Base-by-base conservation (phyloP, 2,797 vertebrate genomes). In the Galaxias olidus region DNA sequence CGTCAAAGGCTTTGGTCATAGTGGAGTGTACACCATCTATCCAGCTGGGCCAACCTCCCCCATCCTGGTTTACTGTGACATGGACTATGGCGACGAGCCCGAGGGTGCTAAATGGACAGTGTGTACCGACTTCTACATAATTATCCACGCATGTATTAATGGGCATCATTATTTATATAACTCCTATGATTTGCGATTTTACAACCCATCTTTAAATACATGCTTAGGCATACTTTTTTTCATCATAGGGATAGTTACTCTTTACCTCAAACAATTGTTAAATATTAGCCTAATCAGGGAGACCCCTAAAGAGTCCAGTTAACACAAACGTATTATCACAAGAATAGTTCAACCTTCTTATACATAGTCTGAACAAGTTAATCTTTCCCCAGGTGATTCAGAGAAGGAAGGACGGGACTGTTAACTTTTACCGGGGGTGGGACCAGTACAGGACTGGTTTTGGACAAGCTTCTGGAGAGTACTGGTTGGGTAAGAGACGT, bases 341-440 rank as follows among this genome's bases (percentile, higher is more conserved):
- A 30, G 30, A 30, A 30, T 30, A 30, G 30, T 3, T 30, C 30
- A 30, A 30, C 6, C 6, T 30, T 30, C 30, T 30, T 30, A 2
- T 3, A 30, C 30, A 30, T 30, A 30, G 30, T 30, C 6, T 49
- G 48, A 49, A 49, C n/a, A 49, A 40, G 4, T 30, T 30, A 30
- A 30, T 30, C 3, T 30, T 20, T 13, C 8, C 13, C 40, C 68
- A 92, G 91, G 81, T 92, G 63, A 85, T 92, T 72, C 91, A 93
- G 79, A 89, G 84, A 74, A 86, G 91, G 53, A 86, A 84, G 59
- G 90, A 93, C 0, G 91, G 91, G 61, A 85, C 85, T 0, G 64
- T 91, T 55, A 90, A 88, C 70, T 93, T 92, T 85, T 89, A 90
- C 76, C 78, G 87, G 12, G 79, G 80, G 20, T 93, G 91, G 90